Conservation (phyloP, 2,113 vertebrate genomes). For the Zosterops lateralis region DNA sequence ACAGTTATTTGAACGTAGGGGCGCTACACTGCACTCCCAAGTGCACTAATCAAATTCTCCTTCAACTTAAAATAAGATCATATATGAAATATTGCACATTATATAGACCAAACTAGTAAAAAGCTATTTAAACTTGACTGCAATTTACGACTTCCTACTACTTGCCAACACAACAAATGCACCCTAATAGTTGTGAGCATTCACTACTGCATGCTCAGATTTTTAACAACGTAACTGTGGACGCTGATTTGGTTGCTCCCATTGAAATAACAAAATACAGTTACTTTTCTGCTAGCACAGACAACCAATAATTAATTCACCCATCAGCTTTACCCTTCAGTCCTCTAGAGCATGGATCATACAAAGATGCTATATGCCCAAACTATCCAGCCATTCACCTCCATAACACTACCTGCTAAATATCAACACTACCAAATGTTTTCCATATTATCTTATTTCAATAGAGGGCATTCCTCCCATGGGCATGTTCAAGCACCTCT, state of each 20-base stretch:
- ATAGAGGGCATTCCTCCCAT: background rate
- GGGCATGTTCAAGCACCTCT: background rate
- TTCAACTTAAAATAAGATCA: background rate
- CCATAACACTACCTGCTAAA: background rate
- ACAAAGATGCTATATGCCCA: background rate
- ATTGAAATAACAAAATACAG: fast-evolving
- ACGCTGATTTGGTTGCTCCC: fast-evolving
- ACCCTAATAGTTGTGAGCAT: background rate
- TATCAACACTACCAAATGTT: background rate
- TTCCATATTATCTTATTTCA: background rate
- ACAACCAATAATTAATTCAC: background rate
- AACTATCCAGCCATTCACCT: background rate
- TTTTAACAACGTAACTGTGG: background rate
- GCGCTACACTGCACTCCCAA: background rate
- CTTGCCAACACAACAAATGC: background rate
- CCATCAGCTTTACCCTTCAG: background rate
- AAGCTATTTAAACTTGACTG: background rate
- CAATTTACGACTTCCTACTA: background rate
- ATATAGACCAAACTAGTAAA: background rate
- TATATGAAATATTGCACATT: background rate
- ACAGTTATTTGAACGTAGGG: background rate
- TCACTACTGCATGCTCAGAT: background rate
- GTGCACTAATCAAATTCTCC: background rate
- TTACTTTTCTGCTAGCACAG: background rate
- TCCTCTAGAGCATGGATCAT: background rate